Evolutionary conservation across 2,113 vertebrate genomes (phyloP).

Genomic region (Phrynosoma platyrhinos): DNA sequence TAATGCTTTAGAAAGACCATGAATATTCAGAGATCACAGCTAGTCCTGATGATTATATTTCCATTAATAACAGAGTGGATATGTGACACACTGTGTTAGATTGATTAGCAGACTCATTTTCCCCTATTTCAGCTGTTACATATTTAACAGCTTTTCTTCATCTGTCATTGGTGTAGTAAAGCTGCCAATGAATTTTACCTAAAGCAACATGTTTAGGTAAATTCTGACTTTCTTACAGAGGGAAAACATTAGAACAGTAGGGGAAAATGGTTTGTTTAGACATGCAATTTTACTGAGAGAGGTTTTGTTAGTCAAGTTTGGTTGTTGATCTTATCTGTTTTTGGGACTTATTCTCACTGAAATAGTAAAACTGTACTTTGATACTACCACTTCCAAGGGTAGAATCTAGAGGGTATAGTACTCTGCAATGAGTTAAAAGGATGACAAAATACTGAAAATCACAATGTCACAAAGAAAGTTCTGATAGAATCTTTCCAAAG

Average conservation of each 20-base stretch:
- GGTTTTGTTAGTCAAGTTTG: background rate
- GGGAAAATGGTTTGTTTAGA: background rate
- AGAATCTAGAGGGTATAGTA: background rate
- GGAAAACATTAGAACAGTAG: background rate
- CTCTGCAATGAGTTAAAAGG: no score
- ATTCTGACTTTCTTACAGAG: background rate
- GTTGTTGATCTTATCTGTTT: background rate
- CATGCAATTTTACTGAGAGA: background rate
- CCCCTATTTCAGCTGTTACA: background rate
- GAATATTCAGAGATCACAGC: slow-evolving; percentile 38
- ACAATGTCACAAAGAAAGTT: background rate
- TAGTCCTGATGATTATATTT: slow-evolving; percentile 37
- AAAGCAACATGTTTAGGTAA: slow-evolving; percentile 18
- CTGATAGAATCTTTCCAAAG: background rate
- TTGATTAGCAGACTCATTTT: slow-evolving; percentile 23
- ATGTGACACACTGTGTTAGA: slow-evolving; percentile 10
- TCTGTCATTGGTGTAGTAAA: background rate
- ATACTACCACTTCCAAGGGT: no score
- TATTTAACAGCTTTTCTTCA: slow-evolving; percentile 28
- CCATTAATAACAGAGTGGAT: slow-evolving; percentile 34
- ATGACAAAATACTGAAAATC: background rate
- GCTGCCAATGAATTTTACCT: background rate
- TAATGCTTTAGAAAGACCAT: slow-evolving; percentile 20
- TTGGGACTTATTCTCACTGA: background rate
- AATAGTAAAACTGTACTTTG: no score